Conservation (phyloP, 2,113 vertebrate species). For the Danio rerio region GRCz12tu NC_133198.1:8931001-8931500, state of each 20-base stretch:
- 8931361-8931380: slow-evolving; percentile 60
- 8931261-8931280: slow-evolving; percentile 80
- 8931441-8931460: slow-evolving; percentile 60
- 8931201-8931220: slow-evolving; percentile 49
- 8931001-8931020: slow-evolving; percentile 51
- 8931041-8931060: slow-evolving; percentile 65
- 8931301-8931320: slow-evolving; percentile 68
- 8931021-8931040: slow-evolving; percentile 65
- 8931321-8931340: slow-evolving; percentile 56
- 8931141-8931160: slow-evolving; percentile 48
- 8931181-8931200: slow-evolving; percentile 49
- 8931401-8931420: slow-evolving; percentile 50
- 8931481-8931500: slow-evolving; percentile 70
- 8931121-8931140: slow-evolving; percentile 47
- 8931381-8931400: slow-evolving; percentile 62
- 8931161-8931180: slow-evolving; percentile 45
- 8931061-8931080: slow-evolving; percentile 63
- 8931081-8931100: slow-evolving; percentile 52
- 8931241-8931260: slow-evolving; percentile 68
- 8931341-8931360: slow-evolving; percentile 67
- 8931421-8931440: slow-evolving; percentile 50
- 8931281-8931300: slow-evolving; percentile 65
- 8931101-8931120: slow-evolving; percentile 35
- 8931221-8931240: slow-evolving; percentile 54
- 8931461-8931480: slow-evolving; percentile 61